A percentile compares a stretch with the other conserved stretches of the same genome.
Evolutionary conservation across 1,140 invertebrate genomes (phyloP).

Genomic region (Papilio xuthus): DNA sequence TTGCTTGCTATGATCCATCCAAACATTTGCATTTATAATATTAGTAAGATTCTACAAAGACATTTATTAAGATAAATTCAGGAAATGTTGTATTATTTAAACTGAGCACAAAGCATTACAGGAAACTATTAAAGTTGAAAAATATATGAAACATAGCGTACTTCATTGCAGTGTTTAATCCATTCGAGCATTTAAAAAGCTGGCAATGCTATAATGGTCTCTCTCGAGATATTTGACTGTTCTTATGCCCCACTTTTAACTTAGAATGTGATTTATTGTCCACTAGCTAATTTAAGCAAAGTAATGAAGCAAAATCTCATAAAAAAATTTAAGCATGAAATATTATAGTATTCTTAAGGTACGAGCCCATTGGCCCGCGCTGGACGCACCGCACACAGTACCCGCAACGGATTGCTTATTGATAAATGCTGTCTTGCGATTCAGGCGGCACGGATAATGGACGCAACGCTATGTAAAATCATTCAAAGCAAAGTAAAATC

Average conservation of each 20-base stretch:
- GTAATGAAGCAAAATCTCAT: constrained; percentile 11
- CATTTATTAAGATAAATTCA: background rate
- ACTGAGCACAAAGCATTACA: constrained; percentile 7
- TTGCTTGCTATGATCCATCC: too few relatives aligned
- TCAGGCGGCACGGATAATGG: too few relatives aligned
- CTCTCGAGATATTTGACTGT: constrained; percentile 30
- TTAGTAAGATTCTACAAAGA: background rate
- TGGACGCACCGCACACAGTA: too few relatives aligned
- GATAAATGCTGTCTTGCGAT: too few relatives aligned
- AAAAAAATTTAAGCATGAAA: background rate
- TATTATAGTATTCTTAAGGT: too few relatives aligned
- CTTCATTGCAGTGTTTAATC: constrained; percentile 2
- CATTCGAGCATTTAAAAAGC: constrained; percentile 19
- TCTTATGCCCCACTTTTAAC: constrained; percentile 24
- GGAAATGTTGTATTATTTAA: background rate
- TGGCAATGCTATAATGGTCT: constrained; percentile 11
- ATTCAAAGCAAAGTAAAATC: too few relatives aligned
- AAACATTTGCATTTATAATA: too few relatives aligned
- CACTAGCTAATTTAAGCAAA: background rate
- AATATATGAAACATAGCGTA: constrained; percentile 2
- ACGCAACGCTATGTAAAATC: too few relatives aligned
- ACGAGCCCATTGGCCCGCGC: too few relatives aligned
- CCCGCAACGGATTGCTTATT: too few relatives aligned
- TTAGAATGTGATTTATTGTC: constrained; percentile 26
- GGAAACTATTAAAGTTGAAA: constrained; percentile 13